A percentile compares a stretch with the other conserved stretches of the same genome.
phyloP scores from a whole-genome alignment of 2,888 invertebrate species.

The Sinodicranocentrus sp. region DNA sequence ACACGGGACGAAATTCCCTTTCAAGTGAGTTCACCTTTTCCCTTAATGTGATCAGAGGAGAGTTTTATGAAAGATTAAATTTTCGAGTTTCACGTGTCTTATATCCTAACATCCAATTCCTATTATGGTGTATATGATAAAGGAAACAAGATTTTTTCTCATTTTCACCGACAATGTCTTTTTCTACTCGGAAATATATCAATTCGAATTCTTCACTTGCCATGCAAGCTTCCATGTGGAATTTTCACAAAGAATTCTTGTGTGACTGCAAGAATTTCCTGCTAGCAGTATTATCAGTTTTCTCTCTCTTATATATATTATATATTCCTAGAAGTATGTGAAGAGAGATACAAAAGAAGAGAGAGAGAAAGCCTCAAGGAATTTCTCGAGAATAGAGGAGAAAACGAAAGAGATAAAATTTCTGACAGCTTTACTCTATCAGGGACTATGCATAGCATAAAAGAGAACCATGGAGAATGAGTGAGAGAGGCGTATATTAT shows the following conservation, averaged over 20 bases:
- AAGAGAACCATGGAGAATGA: background rate
- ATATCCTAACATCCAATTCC: background rate
- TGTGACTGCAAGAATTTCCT: constrained; percentile 13
- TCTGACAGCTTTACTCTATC: constrained; percentile 58
- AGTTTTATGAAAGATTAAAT: constrained; percentile 32
- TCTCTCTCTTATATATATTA: background rate
- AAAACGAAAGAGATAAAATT: constrained; percentile 53
- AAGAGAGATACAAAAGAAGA: background rate
- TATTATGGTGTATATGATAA: background rate
- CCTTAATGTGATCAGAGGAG: constrained; percentile 26
- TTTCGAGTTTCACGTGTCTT: constrained; percentile 1
- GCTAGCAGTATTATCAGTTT: constrained; percentile 45
- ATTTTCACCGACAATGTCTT: background rate
- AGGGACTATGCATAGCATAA: constrained; percentile 4
- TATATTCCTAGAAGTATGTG: constrained; percentile 6
- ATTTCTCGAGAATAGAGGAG: constrained; percentile 29
- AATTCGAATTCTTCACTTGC: constrained; percentile 11
- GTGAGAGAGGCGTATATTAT: background rate
- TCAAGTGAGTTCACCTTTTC: constrained; percentile 1
- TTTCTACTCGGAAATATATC: background rate
- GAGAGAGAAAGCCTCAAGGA: constrained; percentile 34
- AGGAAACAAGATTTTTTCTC: constrained; percentile 6
- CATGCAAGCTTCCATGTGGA: background rate
- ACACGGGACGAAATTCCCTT: too few relatives aligned
- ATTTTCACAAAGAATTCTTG: constrained; percentile 18